These are phyloP conservation scores for Drosophila watanabei DNA, from an alignment of 1,140 invertebrate species.

Conservation along the genomic window DNA sequence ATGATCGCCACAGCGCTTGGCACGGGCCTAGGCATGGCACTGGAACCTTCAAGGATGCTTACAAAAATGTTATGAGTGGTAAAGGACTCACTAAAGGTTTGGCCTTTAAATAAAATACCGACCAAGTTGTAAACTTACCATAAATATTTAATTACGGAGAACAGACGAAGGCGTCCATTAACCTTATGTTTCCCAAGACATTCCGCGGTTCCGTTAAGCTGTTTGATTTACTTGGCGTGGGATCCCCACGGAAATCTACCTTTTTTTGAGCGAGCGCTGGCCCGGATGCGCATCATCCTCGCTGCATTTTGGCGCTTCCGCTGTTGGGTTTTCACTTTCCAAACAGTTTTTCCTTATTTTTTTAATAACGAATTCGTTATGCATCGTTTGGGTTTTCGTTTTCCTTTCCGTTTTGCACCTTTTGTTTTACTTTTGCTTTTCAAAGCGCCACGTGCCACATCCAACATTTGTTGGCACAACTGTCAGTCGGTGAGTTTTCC, in stretches of 20 bases:
- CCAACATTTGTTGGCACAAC: constrained; percentile 82
- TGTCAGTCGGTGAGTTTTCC: constrained; percentile 58
- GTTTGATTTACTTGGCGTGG: constrained; percentile 52
- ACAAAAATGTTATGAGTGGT: no score
- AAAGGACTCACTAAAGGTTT: not conserved
- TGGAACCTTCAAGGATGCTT: not conserved
- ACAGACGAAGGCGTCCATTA: not conserved
- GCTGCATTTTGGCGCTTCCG: constrained; percentile 75
- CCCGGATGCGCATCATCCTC: constrained; percentile 61
- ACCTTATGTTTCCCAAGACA: constrained; percentile 7
- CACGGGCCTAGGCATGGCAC: constrained; percentile 12
- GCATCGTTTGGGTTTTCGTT: constrained; percentile 70
- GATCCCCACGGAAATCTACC: constrained; percentile 31
- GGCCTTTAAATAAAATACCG: not conserved
- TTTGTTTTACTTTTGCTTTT: constrained; percentile 50
- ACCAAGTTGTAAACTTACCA: not conserved
- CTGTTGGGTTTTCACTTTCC: constrained; percentile 72
- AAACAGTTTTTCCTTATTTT: constrained; percentile 35
- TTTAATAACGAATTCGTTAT: constrained; percentile 72
- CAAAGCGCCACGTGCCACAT: constrained; percentile 69
- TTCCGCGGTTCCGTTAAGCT: constrained; percentile 56
- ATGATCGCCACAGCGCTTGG: constrained; percentile 48
- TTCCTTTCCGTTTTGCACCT: constrained; percentile 71
- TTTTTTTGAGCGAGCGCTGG: constrained; percentile 33
- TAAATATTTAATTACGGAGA: constrained; percentile 4